A percentile compares a stretch with the other conserved stretches of the same genome.
phyloP scores from a whole-genome alignment of 1,140 invertebrate genomes.

The Apis cerana region DNA sequence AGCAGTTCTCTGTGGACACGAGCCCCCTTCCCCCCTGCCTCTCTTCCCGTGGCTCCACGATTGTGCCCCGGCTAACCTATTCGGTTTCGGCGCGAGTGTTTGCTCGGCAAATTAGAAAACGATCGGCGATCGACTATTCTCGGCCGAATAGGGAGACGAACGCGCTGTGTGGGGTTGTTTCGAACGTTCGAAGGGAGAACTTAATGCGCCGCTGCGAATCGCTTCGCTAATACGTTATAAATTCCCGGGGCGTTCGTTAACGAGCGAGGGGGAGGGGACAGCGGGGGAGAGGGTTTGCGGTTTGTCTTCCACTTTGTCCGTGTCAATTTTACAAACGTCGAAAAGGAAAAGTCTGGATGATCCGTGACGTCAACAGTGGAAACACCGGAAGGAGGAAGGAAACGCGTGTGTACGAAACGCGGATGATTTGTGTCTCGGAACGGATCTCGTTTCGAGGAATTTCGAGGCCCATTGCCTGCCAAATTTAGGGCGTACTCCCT shows the following conservation, averaged over 20 bases:
- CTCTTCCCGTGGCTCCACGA: constrained; percentile 44
- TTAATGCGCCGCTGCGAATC: constrained; percentile 16
- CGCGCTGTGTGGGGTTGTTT: not conserved
- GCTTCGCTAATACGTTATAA: constrained; percentile 50
- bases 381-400: too few species aligned
- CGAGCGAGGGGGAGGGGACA: not conserved
- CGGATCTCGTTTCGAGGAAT: not conserved
- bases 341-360: too few species aligned
- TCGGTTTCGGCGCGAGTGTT: constrained; percentile 71
- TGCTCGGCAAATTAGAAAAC: constrained; percentile 80
- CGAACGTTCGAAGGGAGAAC: constrained; percentile 16
- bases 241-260: constrained; percentile 40
- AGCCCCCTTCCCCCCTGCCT: not conserved
- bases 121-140: constrained; percentile 74
- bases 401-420: not conserved
- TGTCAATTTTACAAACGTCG: not conserved
- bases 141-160: constrained; percentile 68
- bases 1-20: constrained; percentile 8
- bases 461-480: constrained; percentile 11
- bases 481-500: not conserved
- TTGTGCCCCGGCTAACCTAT: constrained; percentile 61
- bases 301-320: not conserved
- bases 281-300: not conserved
- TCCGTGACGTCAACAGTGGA: too few species aligned
- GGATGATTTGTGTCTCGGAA: not conserved